Evolutionary conservation across 1,140 invertebrate genomes (phyloP).

Genomic region (Aporrectodea caliginosa): DNA sequence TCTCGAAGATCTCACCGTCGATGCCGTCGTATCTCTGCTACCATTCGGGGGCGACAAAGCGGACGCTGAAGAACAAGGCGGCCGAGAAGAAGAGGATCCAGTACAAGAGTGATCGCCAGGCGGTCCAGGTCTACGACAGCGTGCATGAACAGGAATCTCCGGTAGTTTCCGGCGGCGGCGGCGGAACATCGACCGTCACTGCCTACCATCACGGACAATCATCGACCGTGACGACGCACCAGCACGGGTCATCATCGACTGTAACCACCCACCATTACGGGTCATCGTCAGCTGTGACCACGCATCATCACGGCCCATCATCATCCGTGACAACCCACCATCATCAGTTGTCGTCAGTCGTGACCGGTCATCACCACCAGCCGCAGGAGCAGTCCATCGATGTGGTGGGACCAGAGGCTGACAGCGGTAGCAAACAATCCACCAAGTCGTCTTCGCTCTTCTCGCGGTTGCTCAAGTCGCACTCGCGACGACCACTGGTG

Average conservation of each 20-base stretch:
- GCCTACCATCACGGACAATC: background rate
- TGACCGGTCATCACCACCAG: no score
- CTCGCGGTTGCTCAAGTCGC: constrained; percentile 20
- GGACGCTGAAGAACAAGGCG: constrained; percentile 42
- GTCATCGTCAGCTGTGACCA: no score
- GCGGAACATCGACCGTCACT: background rate
- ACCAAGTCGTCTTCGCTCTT: constrained; percentile 2
- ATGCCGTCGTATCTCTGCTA: no score
- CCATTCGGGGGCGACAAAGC: constrained; percentile 43
- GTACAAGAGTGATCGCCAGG: constrained; percentile 48
- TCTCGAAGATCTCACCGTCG: background rate
- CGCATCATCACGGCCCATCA: no score
- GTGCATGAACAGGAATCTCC: constrained; percentile 39
- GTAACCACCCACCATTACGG: no score
- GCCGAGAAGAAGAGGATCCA: constrained; percentile 56
- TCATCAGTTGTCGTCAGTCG: no score
- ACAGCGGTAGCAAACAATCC: no score
- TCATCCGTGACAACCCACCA: no score
- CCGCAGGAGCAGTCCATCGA: no score
- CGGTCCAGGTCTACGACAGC: constrained; percentile 47
- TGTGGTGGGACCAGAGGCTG: no score
- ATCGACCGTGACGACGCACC: background rate
- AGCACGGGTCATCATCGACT: no score
- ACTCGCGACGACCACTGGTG: constrained; percentile 34
- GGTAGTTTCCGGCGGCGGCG: background rate